These are phyloP conservation scores for Tachina lurida DNA, from an alignment of 2,888 invertebrate genomes.

Conservation along the genomic window DNA sequence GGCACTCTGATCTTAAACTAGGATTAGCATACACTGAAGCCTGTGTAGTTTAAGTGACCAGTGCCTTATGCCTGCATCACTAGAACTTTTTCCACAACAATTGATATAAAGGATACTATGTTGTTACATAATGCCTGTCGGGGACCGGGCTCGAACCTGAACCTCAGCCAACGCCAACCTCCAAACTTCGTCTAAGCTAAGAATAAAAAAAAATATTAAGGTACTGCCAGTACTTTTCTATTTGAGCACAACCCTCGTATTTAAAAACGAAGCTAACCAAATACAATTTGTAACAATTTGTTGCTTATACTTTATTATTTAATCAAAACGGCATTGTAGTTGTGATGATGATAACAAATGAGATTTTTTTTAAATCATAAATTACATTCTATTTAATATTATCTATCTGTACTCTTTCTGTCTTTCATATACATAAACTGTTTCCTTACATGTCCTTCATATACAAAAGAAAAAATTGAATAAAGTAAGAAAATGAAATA, in stretches of 20 bases:
- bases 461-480: not conserved
- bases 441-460: slow-evolving; percentile 19
- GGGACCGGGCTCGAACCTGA: too few species aligned
- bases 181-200: too few species aligned
- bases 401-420: slow-evolving; percentile 19
- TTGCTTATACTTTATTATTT: not conserved
- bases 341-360: slow-evolving; percentile 35
- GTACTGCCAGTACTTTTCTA: too few species aligned
- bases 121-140: too few species aligned
- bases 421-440: slow-evolving; percentile 43
- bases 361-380: slow-evolving; percentile 30
- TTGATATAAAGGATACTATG: too few species aligned
- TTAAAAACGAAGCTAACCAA: not conserved
- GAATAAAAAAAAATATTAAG: too few species aligned
- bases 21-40: too few species aligned
- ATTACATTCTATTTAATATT: slow-evolving; percentile 33
- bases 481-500: not conserved
- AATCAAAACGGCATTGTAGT: slow-evolving; percentile 18
- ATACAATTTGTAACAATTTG: slow-evolving; percentile 31
- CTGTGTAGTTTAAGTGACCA: too few species aligned
- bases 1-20: too few species aligned
- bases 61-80: too few species aligned
- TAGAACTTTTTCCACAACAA: too few species aligned
- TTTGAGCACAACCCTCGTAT: not conserved
- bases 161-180: too few species aligned